Evolutionary conservation across 2,888 invertebrate species (phyloP), one percentile per base, ranked within the genome.

Genomic region (Pollenia amentaria): DNA sequence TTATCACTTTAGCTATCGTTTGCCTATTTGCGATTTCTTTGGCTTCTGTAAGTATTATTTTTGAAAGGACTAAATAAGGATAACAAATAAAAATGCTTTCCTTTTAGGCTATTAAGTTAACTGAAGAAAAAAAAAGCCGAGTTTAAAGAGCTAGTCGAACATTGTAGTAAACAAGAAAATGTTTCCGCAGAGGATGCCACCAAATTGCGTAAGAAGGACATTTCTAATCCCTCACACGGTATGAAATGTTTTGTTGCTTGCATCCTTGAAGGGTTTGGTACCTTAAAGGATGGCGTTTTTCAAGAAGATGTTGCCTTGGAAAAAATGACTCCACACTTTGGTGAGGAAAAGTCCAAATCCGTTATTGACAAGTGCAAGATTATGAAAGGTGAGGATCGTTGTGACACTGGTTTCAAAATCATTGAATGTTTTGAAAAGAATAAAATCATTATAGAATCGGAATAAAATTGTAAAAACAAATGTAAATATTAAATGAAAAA

Each of bases 201-300:
- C 16, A 90, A 89, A 73, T 60, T 93, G 16, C 88, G 88, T 75
- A 89, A 88, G 73, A 89, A 88, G 84, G 89, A 91, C 51, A 90
- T 89, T 46, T 77, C 88, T 53, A 88, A 90, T 38, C 88, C 89
- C 51, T 90, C 83, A 44, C 89, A 90, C 40, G 90, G 89, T 9
- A 65, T 89, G 6, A 91, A 92, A 78, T 92, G 93, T 87, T 92
- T 92, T 78, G 86, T 90, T 55, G 91, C 91, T 73, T 93, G 93
- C 62, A 90, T 93, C 89, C 89, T 92, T 62, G 92, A 92, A 81
- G 90, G 91, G 87, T 65, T 87, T 0, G 92, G 91, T 53, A 87
- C 91, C 11, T 29, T 91, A 3, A 90, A 90, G 85, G 89, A 91
- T 69, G 91, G 90, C 1, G 89, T 88, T 1, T n/a, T 92, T 1